Conservation (phyloP, 2,113 vertebrate genomes). For the Phylloscopus trochiloides region DNA sequence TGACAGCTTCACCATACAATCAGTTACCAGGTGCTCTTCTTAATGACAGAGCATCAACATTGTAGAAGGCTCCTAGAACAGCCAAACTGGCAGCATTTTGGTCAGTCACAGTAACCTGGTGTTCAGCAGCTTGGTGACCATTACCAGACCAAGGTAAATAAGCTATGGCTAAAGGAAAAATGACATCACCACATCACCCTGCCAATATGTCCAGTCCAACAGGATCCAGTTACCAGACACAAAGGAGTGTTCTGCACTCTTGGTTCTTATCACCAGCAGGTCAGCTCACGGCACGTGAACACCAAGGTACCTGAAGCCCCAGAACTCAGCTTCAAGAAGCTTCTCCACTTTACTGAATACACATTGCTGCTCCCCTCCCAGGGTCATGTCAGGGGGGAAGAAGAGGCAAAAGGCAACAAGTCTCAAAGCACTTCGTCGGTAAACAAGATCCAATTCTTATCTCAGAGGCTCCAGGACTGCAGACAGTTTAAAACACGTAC, state of each 20-base stretch:
- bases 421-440: constrained; percentile 60
- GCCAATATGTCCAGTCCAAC: neutral
- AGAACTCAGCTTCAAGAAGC: neutral
- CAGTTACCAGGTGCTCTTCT: neutral
- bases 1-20: neutral
- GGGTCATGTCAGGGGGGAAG: neutral
- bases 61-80: neutral
- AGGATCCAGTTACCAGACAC: constrained; percentile 26
- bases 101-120: constrained; percentile 34
- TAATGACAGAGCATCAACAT: neutral
- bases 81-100: constrained; percentile 26
- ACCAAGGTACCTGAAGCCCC: neutral
- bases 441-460: constrained; percentile 40
- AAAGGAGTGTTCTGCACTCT: constrained; percentile 23
- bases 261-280: neutral
- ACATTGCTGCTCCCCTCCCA: neutral
- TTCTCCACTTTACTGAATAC: neutral
- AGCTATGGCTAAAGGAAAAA: constrained; percentile 1
- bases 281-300: neutral
- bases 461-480: constrained; percentile 32
- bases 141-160: neutral
- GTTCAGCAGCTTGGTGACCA: neutral
- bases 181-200: neutral
- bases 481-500: neutral
- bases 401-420: constrained; percentile 41